Evolutionary conservation across 1,140 invertebrate genomes (phyloP), one percentile per base, ranked within the genome.

Genomic region (Calosoma granatense): DNA sequence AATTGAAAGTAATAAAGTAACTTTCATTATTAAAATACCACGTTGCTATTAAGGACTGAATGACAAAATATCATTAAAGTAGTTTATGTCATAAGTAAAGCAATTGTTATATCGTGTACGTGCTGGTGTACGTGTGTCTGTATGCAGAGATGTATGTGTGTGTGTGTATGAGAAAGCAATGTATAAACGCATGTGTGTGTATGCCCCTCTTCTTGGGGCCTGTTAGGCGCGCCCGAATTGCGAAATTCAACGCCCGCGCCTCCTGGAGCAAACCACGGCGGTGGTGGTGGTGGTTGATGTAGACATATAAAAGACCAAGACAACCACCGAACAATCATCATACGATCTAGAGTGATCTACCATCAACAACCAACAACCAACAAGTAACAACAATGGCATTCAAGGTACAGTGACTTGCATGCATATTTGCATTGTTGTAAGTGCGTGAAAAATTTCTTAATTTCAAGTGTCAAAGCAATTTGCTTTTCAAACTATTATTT

Each of bases 381-480:
- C 26, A 6, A 36, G n/a, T 9, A 6, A 51, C n/a, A 51, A 51
- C 1, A 51, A 51, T 51, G 47, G 47, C 47, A 51, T 51, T 51
- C 20, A 51, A 51, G 47, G 47, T 51, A 51, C n/a, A 51, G n/a
- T 17, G 20, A 12, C 20, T 51, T 51, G 1, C 2, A 12, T 17
- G 19, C 26, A 21, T 59, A 14, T 22, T 55, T 36, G n/a, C 26
- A 36, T 6, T 36, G 26, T 9, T n/a, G n/a, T n/a, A n/a, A n/a
- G n/a, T n/a, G n/a, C n/a, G n/a, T n/a, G n/a, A n/a, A n/a, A n/a
- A n/a, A n/a, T n/a, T n/a, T n/a, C n/a, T n/a, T n/a, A n/a, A n/a
- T n/a, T n/a, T n/a, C n/a, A n/a, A n/a, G n/a, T 47, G 58, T n/a
- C n/a, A n/a, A n/a, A n/a, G n/a, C n/a, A n/a, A n/a, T n/a, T n/a